Conservation (phyloP, 2,888 invertebrate genomes). For the Orthosia cruda region DNA sequence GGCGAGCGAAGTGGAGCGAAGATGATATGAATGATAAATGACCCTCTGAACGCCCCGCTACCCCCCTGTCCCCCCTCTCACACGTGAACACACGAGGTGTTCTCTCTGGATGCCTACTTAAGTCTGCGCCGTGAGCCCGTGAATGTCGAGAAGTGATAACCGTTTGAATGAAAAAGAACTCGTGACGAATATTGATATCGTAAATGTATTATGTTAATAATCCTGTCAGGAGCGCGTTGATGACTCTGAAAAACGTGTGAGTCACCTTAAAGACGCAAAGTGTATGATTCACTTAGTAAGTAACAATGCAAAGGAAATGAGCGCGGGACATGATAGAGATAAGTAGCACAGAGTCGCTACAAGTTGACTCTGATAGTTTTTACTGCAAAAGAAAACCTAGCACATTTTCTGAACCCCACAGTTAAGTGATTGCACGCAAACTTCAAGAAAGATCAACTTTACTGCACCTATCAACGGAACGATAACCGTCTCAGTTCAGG, state of each 20-base stretch:
- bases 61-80: conserved; percentile 81
- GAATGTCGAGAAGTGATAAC: conserved; percentile 86
- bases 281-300: conserved; percentile 46
- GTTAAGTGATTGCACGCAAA: not conserved
- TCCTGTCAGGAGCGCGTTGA: conserved; percentile 61
- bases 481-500: conserved; percentile 42
- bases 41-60: conserved; percentile 85
- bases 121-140: conserved; percentile 82
- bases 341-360: not conserved
- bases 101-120: conserved; percentile 86
- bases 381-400: not conserved
- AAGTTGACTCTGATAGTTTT: not conserved
- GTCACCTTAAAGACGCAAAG: conserved; percentile 43
- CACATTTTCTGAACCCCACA: not conserved
- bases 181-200: conserved; percentile 82
- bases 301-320: conserved; percentile 23
- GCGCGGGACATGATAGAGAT: not conserved
- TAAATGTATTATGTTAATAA: conserved; percentile 70
- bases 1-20: conserved; percentile 92
- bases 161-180: conserved; percentile 83
- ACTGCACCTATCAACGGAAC: conserved; percentile 10
- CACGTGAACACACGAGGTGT: conserved; percentile 89
- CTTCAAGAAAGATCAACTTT: conserved; percentile 24
- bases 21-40: conserved; percentile 92
- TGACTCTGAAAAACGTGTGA: conserved; percentile 55